Conservation (phyloP, 2,888 invertebrate genomes). For the Limnephilus rhombicus region DNA sequence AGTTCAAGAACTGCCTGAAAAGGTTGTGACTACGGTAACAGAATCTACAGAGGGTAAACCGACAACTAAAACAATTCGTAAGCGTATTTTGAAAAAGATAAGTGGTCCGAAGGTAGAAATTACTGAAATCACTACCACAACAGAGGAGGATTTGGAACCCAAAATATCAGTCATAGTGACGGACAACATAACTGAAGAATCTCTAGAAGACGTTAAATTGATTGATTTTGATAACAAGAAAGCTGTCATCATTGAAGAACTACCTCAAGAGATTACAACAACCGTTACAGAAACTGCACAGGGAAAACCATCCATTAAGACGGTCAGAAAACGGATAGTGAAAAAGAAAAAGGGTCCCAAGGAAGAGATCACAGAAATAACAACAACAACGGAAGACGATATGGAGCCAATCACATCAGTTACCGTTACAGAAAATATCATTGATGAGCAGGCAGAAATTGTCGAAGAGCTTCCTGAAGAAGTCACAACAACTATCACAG, state of each 20-base stretch:
- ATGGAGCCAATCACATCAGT: constrained; percentile 72
- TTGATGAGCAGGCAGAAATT: constrained; percentile 67
- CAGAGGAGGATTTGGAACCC: constrained; percentile 63
- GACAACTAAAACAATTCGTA: constrained; percentile 69
- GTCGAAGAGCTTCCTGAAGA: constrained; percentile 69
- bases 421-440: constrained; percentile 70
- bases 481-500: neutral
- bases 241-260: constrained; percentile 65
- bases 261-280: constrained; percentile 34
- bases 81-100: constrained; percentile 71
- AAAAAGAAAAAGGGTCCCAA: constrained; percentile 68
- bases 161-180: constrained; percentile 67
- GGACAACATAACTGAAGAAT: constrained; percentile 66
- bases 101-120: constrained; percentile 72
- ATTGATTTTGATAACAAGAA: constrained; percentile 67
- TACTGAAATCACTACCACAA: constrained; percentile 70
- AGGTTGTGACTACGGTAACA: constrained; percentile 68
- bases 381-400: constrained; percentile 73
- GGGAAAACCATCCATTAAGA: constrained; percentile 68
- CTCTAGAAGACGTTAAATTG: constrained; percentile 70
- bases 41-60: constrained; percentile 69
- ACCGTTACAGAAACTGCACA: neutral
- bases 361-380: constrained; percentile 70
- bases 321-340: constrained; percentile 68
- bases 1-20: constrained; percentile 69